Evolutionary conservation across 2,113 vertebrate species (phyloP).

Genomic region (Neotragus pygmaeus): DNA sequence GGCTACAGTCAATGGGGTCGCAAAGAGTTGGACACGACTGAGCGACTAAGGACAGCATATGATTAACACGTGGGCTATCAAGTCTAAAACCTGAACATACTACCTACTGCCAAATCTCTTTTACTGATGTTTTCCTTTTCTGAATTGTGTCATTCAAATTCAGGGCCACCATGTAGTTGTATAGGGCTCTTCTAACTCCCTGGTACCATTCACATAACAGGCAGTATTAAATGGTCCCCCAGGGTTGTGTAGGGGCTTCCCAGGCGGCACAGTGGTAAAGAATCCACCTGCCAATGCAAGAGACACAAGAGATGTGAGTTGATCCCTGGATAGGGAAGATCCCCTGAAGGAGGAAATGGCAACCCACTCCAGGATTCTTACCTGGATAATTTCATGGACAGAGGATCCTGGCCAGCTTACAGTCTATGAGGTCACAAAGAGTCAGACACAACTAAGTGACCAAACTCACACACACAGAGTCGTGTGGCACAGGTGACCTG

Average conservation of each 20-base stretch:
- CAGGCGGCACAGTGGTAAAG: background rate
- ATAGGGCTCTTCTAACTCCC: background rate
- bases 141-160: background rate
- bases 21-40: fast-evolving
- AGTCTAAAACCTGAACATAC: background rate
- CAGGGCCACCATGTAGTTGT: background rate
- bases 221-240: fast-evolving
- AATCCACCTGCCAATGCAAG: background rate
- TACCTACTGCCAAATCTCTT: background rate
- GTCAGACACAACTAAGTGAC: background rate
- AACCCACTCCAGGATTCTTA: background rate
- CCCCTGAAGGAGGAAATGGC: background rate
- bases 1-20: background rate
- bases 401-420: background rate
- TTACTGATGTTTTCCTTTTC: background rate
- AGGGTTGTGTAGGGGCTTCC: background rate
- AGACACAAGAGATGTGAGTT: background rate
- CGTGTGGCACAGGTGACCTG: fast-evolving
- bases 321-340: background rate
- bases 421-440: background rate
- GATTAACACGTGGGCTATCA: background rate
- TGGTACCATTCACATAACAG: background rate
- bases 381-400: background rate
- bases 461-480: background rate
- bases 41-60: background rate